Evolutionary conservation across 2,113 vertebrate species (phyloP).

Genomic region (Entomyzon cyanotis): DNA sequence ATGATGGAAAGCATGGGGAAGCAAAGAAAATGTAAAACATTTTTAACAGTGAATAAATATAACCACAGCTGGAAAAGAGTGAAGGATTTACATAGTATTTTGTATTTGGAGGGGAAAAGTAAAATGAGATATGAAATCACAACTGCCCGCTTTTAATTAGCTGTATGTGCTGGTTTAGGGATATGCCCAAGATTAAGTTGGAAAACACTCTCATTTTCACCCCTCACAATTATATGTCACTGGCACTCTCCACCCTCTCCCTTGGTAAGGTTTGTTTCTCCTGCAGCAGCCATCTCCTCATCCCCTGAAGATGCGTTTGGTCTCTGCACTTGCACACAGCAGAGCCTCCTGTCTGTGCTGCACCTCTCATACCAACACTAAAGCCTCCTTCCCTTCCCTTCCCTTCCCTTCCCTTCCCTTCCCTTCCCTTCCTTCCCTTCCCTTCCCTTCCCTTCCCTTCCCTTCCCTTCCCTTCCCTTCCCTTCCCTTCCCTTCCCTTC

Average conservation of each 20-base stretch:
- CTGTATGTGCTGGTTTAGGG: neutral
- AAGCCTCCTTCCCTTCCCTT: neutral
- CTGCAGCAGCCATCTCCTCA: neutral
- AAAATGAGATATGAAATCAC: neutral
- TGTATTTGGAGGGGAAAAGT: neutral
- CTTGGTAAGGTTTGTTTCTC: neutral
- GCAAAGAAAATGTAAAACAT: neutral
- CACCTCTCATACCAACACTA: neutral
- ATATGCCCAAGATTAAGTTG: neutral
- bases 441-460: too few relatives aligned
- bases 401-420: too few relatives aligned
- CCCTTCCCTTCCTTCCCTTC: too few relatives aligned
- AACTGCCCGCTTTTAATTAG: neutral
- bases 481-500: too few relatives aligned
- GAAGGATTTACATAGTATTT: neutral
- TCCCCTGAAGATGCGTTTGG: neutral
- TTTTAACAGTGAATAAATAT: neutral
- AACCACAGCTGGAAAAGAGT: neutral
- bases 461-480: too few relatives aligned
- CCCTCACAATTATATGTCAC: accelerated
- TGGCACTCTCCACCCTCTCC: neutral
- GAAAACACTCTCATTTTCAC: neutral
- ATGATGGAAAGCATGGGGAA: neutral
- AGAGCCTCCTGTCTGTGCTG: accelerated
- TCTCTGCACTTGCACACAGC: neutral